Conservation (phyloP, 2,888 invertebrate genomes). For the Brenthis daphne region DNA sequence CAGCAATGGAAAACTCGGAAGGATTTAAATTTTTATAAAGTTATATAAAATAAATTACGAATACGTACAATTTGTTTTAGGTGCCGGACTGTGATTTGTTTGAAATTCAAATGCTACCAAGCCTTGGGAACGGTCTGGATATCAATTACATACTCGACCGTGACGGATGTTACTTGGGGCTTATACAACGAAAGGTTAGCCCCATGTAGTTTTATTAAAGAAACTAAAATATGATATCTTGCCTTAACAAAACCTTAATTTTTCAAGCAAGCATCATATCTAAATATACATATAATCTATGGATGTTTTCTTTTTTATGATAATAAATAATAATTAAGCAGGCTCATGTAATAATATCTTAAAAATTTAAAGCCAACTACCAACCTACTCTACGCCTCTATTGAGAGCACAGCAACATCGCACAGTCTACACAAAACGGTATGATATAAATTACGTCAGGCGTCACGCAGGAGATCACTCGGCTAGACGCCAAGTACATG, state of each 20-base stretch:
- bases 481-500: slow-evolving; percentile 91
- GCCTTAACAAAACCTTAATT: neutral
- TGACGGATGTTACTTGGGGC: slow-evolving; percentile 86
- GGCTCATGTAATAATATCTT: too few relatives aligned
- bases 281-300: too few relatives aligned
- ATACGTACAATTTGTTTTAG: slow-evolving; percentile 56
- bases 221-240: neutral
- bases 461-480: slow-evolving; percentile 84
- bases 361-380: too few relatives aligned
- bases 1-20: neutral
- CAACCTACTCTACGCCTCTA: too few relatives aligned
- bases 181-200: slow-evolving; percentile 81
- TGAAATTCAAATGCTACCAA: slow-evolving; percentile 83
- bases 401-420: neutral
- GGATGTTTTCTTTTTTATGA: neutral
- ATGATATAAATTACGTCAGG: slow-evolving; percentile 49
- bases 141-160: slow-evolving; percentile 74
- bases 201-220: neutral
- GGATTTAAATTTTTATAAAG: neutral
- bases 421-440: slow-evolving; percentile 8
- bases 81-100: slow-evolving; percentile 88
- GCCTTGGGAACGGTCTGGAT: slow-evolving; percentile 71
- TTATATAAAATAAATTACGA: neutral
- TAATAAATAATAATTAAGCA: neutral
- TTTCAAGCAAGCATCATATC: too few relatives aligned